phyloP scores from a whole-genome alignment of 2,888 invertebrate species.

The Tenodera sinensis region DNA sequence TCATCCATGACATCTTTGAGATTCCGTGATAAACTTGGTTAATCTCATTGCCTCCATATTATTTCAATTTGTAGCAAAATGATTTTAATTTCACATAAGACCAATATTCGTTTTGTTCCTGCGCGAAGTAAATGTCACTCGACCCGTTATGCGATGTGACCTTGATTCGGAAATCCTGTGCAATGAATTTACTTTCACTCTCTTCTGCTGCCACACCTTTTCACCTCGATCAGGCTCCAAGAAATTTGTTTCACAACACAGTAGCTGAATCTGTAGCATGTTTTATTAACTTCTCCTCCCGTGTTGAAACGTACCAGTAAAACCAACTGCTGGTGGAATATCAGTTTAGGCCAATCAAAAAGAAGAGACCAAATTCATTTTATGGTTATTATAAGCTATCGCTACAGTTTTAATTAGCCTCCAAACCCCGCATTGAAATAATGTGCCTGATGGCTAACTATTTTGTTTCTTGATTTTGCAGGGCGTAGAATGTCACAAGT shows the following conservation, averaged over 20 bases:
- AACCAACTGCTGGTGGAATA: neutral
- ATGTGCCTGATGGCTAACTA: no score
- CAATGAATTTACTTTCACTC: neutral
- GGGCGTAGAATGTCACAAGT: no score
- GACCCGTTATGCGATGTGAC: neutral
- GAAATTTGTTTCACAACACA: neutral
- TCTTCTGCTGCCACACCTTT: neutral
- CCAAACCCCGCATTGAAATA: neutral
- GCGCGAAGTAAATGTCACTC: neutral
- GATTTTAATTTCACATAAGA: neutral
- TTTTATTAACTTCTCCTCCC: neutral
- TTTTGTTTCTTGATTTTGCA: no score
- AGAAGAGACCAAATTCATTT: neutral
- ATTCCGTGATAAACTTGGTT: no score
- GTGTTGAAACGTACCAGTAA: neutral
- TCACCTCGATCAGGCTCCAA: neutral
- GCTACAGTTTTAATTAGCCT: neutral
- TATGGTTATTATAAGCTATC: neutral
- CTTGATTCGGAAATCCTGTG: neutral
- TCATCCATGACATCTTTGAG: no score
- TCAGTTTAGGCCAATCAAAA: neutral
- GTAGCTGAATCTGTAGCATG: neutral
- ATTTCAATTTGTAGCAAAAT: no score
- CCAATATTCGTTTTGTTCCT: neutral
- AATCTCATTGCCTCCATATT: no score